phyloP scores from a whole-genome alignment of 2,113 vertebrate genomes.

The Corynorhinus townsendii region DNA sequence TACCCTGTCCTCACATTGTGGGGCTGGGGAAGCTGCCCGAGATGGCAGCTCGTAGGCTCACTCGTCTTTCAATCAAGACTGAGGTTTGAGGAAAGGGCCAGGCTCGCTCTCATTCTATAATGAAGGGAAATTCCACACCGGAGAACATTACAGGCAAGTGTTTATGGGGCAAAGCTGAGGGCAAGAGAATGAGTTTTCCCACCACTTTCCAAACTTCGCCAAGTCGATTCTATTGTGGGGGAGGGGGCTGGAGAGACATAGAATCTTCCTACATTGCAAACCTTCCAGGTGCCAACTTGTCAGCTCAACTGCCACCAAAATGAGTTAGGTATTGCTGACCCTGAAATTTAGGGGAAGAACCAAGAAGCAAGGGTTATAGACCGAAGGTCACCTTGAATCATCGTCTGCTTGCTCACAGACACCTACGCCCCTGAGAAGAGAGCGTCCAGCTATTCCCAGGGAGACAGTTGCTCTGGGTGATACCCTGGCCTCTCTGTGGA shows the following conservation, averaged over 20 bases:
- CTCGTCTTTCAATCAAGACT: constrained; percentile 84
- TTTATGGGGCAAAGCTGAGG: constrained; percentile 57
- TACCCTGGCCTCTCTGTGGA: neutral
- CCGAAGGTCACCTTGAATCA: neutral
- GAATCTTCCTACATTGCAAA: neutral
- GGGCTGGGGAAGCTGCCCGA: constrained; percentile 80
- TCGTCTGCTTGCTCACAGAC: neutral
- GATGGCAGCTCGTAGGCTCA: constrained; percentile 79
- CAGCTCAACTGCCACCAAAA: neutral
- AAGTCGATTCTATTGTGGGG: neutral
- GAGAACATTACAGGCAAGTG: constrained; percentile 54
- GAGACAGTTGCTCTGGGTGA: accelerated
- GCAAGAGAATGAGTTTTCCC: constrained; percentile 56
- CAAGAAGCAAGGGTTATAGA: neutral
- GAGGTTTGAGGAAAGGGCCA: constrained; percentile 85
- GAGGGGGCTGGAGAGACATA: neutral
- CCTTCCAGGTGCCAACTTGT: neutral
- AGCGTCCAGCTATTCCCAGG: too few species aligned
- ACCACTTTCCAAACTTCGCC: constrained; percentile 5
- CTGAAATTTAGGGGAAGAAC: neutral
- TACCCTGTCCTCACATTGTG: constrained; percentile 90
- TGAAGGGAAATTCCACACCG: constrained; percentile 79
- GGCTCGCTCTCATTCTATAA: constrained; percentile 76
- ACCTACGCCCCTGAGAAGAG: neutral
- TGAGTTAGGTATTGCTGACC: neutral